A percentile compares a stretch with the other conserved stretches of the same genome.
Conservation (phyloP, 2,113 vertebrate species). For the Ochotona curzoniae region DNA sequence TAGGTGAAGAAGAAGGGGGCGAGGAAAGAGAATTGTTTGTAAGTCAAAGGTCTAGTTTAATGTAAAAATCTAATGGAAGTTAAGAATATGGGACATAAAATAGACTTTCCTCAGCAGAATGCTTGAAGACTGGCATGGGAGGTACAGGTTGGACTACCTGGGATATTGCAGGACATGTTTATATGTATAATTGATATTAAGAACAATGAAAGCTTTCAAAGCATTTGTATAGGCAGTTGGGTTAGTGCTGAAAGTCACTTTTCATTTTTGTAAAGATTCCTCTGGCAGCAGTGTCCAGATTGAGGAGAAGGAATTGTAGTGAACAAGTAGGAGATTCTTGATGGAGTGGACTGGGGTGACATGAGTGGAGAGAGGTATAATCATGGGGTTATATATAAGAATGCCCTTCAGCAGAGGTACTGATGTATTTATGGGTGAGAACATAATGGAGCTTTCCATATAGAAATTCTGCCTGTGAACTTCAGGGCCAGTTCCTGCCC, state of each 20-base stretch:
- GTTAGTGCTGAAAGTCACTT: not conserved
- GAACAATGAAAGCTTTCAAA: not conserved
- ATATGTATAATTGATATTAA: not conserved
- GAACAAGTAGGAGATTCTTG: not conserved
- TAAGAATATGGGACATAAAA: not conserved
- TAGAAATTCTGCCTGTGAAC: not conserved
- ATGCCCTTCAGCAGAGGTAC: not conserved
- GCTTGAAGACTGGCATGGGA: not conserved
- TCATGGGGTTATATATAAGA: not conserved
- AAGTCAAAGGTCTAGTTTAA: not conserved
- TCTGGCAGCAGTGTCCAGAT: not conserved
- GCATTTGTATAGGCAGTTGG: not conserved
- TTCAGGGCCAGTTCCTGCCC: not conserved
- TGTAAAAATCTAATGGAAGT: not conserved
- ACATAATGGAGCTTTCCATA: not conserved
- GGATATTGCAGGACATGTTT: not conserved
- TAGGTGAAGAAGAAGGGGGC: not conserved
- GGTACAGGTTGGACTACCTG: not conserved
- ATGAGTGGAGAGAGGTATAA: too few relatives aligned
- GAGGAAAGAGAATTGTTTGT: not conserved
- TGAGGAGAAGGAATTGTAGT: not conserved
- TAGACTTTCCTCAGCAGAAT: not conserved
- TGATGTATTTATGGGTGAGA: not conserved
- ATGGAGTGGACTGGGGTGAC: not conserved
- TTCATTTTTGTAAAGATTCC: not conserved